A percentile compares a stretch with the other conserved stretches of the same genome.
phyloP scores from a whole-genome alignment of 2,888 invertebrate species.

The Xestobium rufovillosum region DNA sequence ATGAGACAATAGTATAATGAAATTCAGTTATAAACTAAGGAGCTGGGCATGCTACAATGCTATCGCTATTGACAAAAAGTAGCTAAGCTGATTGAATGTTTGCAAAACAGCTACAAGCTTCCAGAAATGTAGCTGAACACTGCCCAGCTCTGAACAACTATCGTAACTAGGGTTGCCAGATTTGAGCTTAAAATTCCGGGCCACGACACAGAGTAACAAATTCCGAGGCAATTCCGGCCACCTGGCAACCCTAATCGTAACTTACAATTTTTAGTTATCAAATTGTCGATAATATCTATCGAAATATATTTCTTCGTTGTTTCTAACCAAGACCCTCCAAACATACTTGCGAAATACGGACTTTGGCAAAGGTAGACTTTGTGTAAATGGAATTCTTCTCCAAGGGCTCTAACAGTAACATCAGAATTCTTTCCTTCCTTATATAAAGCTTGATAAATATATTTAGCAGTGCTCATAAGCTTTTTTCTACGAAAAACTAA shows the following conservation, averaged over 20 bases:
- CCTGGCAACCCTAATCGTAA: constrained; percentile 13
- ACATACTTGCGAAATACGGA: constrained; percentile 74
- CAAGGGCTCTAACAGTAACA: constrained; percentile 62
- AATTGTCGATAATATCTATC: constrained; percentile 64
- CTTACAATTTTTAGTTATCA: constrained; percentile 60
- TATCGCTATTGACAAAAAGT: too few relatives aligned
- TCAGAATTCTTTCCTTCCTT: constrained; percentile 70
- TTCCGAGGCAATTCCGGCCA: too few relatives aligned
- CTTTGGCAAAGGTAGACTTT: constrained; percentile 75
- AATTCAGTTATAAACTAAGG: constrained; percentile 9
- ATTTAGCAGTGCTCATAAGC: constrained; percentile 63
- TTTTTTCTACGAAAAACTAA: constrained; percentile 48
- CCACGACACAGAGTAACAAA: too few relatives aligned
- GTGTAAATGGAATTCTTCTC: constrained; percentile 66
- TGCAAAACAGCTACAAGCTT: too few relatives aligned
- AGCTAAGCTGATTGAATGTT: too few relatives aligned
- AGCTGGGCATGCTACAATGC: too few relatives aligned
- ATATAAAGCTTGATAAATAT: constrained; percentile 70
- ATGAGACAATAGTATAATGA: constrained; percentile 11
- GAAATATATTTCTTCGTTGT: constrained; percentile 55
- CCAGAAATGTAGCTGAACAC: too few relatives aligned
- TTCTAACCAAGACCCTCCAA: constrained; percentile 71
- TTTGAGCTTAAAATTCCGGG: too few relatives aligned
- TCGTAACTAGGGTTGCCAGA: too few relatives aligned
- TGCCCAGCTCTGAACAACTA: too few relatives aligned